phyloP scores from a whole-genome alignment of 2,797 vertebrate species.

The Poecilia gillii region DNA sequence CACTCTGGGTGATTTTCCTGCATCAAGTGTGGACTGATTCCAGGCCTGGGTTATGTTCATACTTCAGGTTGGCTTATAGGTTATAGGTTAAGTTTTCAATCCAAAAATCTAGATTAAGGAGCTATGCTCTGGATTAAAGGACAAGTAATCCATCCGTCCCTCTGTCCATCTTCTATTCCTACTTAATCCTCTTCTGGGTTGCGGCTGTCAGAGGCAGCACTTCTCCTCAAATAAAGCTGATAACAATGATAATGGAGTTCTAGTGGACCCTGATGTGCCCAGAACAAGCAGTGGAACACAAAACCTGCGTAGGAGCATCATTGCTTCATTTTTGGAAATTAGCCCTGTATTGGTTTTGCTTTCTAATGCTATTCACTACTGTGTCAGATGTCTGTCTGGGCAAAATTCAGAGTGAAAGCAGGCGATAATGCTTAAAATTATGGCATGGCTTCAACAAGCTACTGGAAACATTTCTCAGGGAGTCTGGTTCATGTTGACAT shows the following conservation, averaged over 20 bases:
- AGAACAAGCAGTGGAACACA: not conserved
- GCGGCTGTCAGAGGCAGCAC: not conserved
- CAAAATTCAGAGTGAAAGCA: not conserved
- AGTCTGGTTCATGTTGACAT: too few relatives aligned
- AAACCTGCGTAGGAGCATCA: not conserved
- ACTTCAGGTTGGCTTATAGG: not conserved
- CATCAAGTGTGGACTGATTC: not conserved
- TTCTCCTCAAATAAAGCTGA: not conserved
- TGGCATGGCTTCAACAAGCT: too few relatives aligned
- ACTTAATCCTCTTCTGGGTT: not conserved
- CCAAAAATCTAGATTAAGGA: not conserved
- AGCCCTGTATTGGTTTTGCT: not conserved
- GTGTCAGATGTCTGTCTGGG: not conserved
- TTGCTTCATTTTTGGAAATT: not conserved
- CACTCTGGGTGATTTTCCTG: not conserved
- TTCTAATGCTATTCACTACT: not conserved
- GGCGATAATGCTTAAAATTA: not conserved
- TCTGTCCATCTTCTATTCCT: not conserved
- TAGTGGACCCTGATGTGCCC: not conserved
- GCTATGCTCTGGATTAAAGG: not conserved
- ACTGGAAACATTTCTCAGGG: too few relatives aligned
- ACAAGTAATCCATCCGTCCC: not conserved
- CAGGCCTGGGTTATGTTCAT: not conserved
- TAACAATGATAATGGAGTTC: not conserved
- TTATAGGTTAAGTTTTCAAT: not conserved